phyloP scores from a whole-genome alignment of 2,797 vertebrate genomes.

The Rhabdomys pumilio region DNA sequence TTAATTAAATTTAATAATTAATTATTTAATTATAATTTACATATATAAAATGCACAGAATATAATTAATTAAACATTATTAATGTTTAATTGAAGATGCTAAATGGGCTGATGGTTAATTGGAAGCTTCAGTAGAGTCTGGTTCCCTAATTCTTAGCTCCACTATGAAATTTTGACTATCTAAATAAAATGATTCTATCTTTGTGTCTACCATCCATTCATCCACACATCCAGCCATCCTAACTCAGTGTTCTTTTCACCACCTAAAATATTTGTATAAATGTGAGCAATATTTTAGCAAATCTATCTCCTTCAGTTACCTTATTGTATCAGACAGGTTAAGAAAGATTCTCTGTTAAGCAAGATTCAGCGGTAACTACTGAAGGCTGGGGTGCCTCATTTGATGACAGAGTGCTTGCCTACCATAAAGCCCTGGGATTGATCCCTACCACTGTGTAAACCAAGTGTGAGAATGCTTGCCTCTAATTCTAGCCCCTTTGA shows the following conservation, averaged over 20 bases:
- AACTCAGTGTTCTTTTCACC: neutral
- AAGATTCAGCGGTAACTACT: conserved; percentile 29
- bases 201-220: neutral
- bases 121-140: neutral
- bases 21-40: no score
- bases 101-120: conserved; percentile 46
- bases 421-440: neutral
- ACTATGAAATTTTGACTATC: neutral
- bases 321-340: neutral
- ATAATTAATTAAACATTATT: no score
- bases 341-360: conserved; percentile 7
- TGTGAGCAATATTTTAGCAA: conserved; percentile 40
- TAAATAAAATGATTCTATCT: neutral
- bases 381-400: neutral
- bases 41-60: no score
- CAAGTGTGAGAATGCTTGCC: neutral
- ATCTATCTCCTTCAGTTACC: neutral
- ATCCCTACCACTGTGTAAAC: neutral
- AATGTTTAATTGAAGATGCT: neutral
- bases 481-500: neutral
- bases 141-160: neutral
- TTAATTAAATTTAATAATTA: no score
- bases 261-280: neutral
- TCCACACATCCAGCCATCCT: neutral
- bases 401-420: neutral